phyloP scores from a whole-genome alignment of 2,797 vertebrate genomes.

The Sebastes flavidus region DNA sequence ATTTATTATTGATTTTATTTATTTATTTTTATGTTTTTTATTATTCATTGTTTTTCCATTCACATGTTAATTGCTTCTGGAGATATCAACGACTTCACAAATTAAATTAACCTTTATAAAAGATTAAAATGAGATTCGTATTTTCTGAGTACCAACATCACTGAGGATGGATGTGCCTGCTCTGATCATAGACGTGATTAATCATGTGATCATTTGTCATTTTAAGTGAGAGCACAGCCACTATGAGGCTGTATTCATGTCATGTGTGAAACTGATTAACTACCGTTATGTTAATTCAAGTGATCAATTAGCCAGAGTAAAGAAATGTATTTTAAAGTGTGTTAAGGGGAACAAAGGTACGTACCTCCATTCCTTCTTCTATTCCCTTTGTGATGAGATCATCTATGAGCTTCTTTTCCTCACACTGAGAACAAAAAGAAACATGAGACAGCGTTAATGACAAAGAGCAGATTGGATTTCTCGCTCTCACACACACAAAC shows the following conservation, averaged over 20 bases:
- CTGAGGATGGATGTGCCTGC: neutral
- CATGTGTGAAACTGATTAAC: neutral
- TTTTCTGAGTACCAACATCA: neutral
- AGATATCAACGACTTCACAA: neutral
- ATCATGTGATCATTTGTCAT: neutral
- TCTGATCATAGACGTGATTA: neutral
- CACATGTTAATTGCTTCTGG: too few relatives aligned
- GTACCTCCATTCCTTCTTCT: constrained; percentile 97
- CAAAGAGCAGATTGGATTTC: neutral
- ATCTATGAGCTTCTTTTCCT: constrained; percentile 92
- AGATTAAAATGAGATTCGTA: neutral
- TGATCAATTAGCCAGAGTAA: neutral
- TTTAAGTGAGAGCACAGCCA: neutral
- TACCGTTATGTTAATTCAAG: neutral
- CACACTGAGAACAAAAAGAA: constrained; percentile 81
- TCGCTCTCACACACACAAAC: neutral
- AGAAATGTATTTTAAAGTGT: neutral
- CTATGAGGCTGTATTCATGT: too few relatives aligned
- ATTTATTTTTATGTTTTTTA: too few relatives aligned
- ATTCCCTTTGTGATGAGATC: constrained; percentile 91
- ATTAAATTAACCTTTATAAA: neutral
- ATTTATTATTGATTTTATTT: too few relatives aligned
- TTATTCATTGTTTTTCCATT: neutral
- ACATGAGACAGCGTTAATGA: constrained; percentile 2
- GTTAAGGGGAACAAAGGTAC: neutral